Evolutionary conservation across 2,888 invertebrate genomes (phyloP).

Genomic region (Acleris holmiana): DNA sequence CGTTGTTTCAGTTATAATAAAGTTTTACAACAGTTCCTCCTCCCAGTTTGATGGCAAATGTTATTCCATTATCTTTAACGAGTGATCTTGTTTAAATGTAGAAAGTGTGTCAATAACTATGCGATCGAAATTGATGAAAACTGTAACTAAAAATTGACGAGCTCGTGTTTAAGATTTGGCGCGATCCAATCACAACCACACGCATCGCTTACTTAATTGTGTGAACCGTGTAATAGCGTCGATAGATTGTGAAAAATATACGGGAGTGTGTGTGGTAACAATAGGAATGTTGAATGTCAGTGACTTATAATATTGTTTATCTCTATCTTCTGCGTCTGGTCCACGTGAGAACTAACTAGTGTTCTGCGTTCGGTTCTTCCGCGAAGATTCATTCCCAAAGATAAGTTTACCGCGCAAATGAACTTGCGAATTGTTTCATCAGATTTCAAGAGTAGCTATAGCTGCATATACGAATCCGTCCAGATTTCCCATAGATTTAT

Average conservation of each 20-base stretch:
- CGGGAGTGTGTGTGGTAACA: conserved; percentile 41
- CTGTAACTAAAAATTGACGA: not conserved
- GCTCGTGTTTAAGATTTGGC: conserved; percentile 14
- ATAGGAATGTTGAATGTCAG: conserved; percentile 37
- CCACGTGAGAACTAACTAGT: conserved; percentile 35
- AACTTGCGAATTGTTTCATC: conserved; percentile 15
- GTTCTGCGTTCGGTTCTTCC: conserved; percentile 24
- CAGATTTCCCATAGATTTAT: no score
- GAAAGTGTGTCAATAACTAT: no score
- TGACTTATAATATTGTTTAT: conserved; percentile 36
- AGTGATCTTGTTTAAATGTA: no score
- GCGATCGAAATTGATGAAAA: not conserved
- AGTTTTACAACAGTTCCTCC: no score
- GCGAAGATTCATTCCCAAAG: conserved; percentile 35
- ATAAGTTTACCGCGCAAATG: conserved; percentile 31
- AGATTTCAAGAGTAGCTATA: not conserved
- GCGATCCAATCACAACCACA: conserved; percentile 37
- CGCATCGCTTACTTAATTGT: conserved; percentile 39
- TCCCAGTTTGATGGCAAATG: no score
- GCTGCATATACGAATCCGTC: not conserved
- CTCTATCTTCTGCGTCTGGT: conserved; percentile 26
- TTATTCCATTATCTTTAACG: no score
- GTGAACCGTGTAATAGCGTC: conserved; percentile 39
- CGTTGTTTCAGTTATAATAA: no score
- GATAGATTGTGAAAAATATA: conserved; percentile 38